Conservation (phyloP, 2,888 invertebrate species). For the Callimorpha dominula region DNA sequence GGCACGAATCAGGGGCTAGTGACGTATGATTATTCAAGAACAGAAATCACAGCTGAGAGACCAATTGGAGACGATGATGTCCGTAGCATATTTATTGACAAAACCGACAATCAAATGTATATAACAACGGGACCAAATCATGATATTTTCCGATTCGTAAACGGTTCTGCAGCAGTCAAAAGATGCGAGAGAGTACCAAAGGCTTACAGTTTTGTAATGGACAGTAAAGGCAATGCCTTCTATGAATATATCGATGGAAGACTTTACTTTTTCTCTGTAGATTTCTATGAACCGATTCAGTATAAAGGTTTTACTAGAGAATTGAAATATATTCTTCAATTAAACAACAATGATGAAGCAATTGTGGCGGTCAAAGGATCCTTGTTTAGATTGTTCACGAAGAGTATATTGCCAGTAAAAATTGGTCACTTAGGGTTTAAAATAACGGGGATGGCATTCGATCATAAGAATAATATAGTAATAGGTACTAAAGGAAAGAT, state of each 20-base stretch:
- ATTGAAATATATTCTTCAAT: conserved; percentile 73
- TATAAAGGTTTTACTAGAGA: conserved; percentile 81
- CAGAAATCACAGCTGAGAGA: conserved; percentile 74
- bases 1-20: conserved; percentile 80
- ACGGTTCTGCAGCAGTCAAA: conserved; percentile 77
- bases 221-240: conserved; percentile 74
- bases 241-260: conserved; percentile 80
- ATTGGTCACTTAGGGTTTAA: conserved; percentile 77
- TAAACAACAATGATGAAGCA: conserved; percentile 76
- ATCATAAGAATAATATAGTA: conserved; percentile 75
- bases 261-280: conserved; percentile 75
- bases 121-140: conserved; percentile 76
- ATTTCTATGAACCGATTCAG: conserved; percentile 77
- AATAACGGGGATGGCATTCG: conserved; percentile 78
- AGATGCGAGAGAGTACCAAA: conserved; percentile 77
- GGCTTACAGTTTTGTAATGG: conserved; percentile 77
- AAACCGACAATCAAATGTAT: conserved; percentile 76
- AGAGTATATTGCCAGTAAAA: conserved; percentile 73
- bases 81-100: conserved; percentile 76
- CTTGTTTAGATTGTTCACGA: conserved; percentile 69
- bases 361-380: conserved; percentile 80
- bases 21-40: conserved; percentile 72
- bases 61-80: conserved; percentile 83
- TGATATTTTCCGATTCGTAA: conserved; percentile 76
- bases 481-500: conserved; percentile 82